Conservation (phyloP, 1,140 invertebrate genomes). For the Paralvinella palmiformis region DNA sequence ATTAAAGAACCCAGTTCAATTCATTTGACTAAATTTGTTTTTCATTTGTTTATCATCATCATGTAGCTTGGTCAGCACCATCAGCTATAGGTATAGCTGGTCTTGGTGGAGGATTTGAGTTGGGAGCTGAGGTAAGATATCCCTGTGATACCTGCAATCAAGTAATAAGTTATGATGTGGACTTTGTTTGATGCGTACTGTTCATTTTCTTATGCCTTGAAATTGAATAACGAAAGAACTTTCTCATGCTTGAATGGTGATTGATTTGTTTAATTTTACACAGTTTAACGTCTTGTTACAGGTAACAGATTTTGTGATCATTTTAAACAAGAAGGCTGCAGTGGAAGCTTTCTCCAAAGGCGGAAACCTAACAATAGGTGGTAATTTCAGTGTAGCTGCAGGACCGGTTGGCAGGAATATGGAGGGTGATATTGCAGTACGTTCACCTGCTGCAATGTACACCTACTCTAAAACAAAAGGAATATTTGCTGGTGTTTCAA, state of each 20-base stretch:
- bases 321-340: slow-evolving; percentile 36
- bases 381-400: slow-evolving; percentile 44
- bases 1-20: no score
- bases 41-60: background rate
- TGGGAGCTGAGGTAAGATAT: slow-evolving; percentile 35
- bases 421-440: slow-evolving; percentile 39
- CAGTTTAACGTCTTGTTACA: slow-evolving; percentile 14
- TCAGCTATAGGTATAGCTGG: slow-evolving; percentile 43
- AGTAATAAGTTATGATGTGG: background rate
- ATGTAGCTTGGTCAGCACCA: slow-evolving; percentile 42
- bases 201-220: background rate
- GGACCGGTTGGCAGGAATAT: slow-evolving; percentile 41
- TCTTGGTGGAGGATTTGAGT: slow-evolving; percentile 43
- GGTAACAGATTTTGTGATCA: slow-evolving; percentile 47
- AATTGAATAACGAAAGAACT: no score
- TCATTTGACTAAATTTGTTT: background rate
- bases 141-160: no score
- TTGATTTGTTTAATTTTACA: slow-evolving; percentile 6
- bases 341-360: slow-evolving; percentile 46
- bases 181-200: background rate
- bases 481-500: slow-evolving; percentile 43
- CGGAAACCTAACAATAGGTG: slow-evolving; percentile 45
- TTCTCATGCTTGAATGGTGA: no score
- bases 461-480: slow-evolving; percentile 48
- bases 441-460: slow-evolving; percentile 42